Conservation (phyloP, 2,113 vertebrate genomes). For the Muscicapa adusta region DNA sequence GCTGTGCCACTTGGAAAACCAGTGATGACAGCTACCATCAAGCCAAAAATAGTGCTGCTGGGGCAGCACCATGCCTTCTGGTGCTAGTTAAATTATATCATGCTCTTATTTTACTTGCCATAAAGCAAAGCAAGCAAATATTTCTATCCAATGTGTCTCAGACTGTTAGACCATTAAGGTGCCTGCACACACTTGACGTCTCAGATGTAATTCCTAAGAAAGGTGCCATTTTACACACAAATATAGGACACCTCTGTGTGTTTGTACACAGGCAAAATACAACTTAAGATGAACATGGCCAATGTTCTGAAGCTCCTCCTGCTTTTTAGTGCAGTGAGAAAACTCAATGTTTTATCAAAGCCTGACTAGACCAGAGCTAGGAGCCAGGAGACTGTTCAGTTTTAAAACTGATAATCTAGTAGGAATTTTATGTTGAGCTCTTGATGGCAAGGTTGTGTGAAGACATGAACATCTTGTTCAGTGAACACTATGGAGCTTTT, state of each 20-base stretch:
- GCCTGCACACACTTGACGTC: not conserved
- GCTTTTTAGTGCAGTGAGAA: not conserved
- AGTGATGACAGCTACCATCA: not conserved
- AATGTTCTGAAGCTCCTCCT: not conserved
- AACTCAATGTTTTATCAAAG: not conserved
- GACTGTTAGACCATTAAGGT: not conserved
- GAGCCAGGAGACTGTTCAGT: not conserved
- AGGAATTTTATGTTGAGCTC: not conserved
- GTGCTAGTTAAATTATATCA: not conserved
- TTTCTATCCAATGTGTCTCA: not conserved
- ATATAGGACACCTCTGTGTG: accelerated
- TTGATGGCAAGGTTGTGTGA: not conserved
- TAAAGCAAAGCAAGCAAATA: not conserved
- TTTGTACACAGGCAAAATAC: not conserved
- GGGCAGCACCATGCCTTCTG: not conserved
- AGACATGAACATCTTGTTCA: not conserved
- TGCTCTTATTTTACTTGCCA: not conserved
- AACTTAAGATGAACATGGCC: not conserved
- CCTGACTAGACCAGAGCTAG: not conserved
- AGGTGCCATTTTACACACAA: not conserved
- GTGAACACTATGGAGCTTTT: not conserved
- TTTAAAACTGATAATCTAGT: not conserved
- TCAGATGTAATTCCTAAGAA: not conserved
- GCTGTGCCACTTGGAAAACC: not conserved
- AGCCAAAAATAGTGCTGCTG: not conserved